Conservation (phyloP, 92 coral and sea anemone species). For the Scolanthus callimorphus region DNA sequence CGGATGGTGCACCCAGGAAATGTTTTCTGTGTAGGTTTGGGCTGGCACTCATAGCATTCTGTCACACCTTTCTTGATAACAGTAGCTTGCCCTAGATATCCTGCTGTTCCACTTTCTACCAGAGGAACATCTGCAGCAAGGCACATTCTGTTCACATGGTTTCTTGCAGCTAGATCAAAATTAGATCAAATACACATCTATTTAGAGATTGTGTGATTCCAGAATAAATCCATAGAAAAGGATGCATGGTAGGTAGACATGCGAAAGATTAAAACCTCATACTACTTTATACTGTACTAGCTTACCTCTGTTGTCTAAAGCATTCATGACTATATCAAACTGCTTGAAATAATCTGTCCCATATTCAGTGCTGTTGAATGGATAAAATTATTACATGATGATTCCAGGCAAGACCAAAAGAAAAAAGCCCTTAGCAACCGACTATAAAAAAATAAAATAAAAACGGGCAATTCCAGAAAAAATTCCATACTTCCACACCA, state of each 20-base stretch:
- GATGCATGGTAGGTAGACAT: too few relatives aligned
- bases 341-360: constrained; percentile 77
- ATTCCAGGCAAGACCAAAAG: too few relatives aligned
- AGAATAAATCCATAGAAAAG: too few relatives aligned
- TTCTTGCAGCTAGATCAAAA: constrained; percentile 94
- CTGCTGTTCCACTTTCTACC: constrained; percentile 97
- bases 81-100: constrained; percentile 94
- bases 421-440: too few relatives aligned
- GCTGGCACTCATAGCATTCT: constrained; percentile 99
- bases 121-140: constrained; percentile 94
- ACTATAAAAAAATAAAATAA: too few relatives aligned
- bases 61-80: constrained; percentile 86
- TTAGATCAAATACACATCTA: too few relatives aligned
- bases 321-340: constrained; percentile 96
- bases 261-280: too few relatives aligned
- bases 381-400: too few relatives aligned
- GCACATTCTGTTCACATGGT: constrained; percentile 98
- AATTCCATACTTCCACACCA: too few relatives aligned
- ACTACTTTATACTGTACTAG: too few relatives aligned
- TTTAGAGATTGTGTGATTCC: too few relatives aligned
- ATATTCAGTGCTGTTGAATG: constrained; percentile 87
- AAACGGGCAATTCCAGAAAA: too few relatives aligned
- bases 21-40: constrained; percentile 94
- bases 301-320: constrained; percentile 90
- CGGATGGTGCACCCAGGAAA: constrained; percentile 97